Percentiles rank a stretch among this genome's conserved stretches.
Evolutionary conservation across 2,113 vertebrate species (phyloP).

Genomic region (Equus quagga): DNA sequence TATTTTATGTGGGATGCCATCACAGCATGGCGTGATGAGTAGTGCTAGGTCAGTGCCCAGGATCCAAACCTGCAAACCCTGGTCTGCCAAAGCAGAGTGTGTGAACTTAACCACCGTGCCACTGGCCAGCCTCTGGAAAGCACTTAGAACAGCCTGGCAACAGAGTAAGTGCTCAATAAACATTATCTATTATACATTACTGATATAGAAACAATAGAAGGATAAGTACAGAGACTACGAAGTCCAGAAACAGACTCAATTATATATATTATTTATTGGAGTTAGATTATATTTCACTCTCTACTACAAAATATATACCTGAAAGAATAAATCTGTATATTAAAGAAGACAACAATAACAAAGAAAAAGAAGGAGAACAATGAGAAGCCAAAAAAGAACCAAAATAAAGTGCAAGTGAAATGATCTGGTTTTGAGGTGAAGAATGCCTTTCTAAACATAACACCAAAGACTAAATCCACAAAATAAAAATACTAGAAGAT

Average conservation of each 20-base stretch:
- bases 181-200: neutral
- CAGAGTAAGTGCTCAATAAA: neutral
- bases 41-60: too few species aligned
- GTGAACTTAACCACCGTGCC: too few species aligned
- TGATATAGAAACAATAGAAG: neutral
- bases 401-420: conserved; percentile 10
- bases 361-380: neutral
- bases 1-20: too few species aligned
- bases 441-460: conserved; percentile 17
- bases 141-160: neutral
- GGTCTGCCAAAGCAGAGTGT: too few species aligned
- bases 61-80: too few species aligned
- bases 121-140: neutral
- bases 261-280: neutral
- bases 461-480: neutral
- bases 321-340: neutral
- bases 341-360: neutral
- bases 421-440: neutral
- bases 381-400: neutral
- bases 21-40: too few species aligned
- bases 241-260: neutral
- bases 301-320: neutral
- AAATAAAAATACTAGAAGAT: neutral
- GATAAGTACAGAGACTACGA: neutral
- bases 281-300: neutral